Evolutionary conservation across 2,888 invertebrate genomes (phyloP).

Genomic region (Nymphalis urticae): DNA sequence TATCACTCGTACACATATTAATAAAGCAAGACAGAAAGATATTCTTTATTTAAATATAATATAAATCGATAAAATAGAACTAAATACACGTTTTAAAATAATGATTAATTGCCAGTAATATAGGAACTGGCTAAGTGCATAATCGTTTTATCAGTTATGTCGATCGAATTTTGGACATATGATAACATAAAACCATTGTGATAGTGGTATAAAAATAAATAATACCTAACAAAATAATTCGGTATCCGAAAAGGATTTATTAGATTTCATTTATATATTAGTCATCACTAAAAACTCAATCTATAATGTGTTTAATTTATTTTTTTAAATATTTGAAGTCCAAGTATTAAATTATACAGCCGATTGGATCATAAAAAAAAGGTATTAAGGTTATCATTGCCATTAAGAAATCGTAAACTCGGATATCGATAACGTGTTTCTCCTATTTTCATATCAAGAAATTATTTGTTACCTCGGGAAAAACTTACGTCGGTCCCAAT

Average conservation of each 20-base stretch:
- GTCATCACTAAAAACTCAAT: not conserved
- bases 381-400: conserved; percentile 37
- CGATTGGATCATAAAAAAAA: conserved; percentile 30
- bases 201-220: too few species aligned
- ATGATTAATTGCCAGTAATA: too few species aligned
- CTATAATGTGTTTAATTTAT: not conserved
- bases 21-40: too few species aligned
- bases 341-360: conserved; percentile 31
- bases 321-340: not conserved
- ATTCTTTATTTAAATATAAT: too few species aligned
- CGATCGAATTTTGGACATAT: conserved; percentile 5
- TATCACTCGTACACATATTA: too few species aligned
- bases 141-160: conserved; percentile 24
- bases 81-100: too few species aligned
- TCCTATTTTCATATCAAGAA: conserved; percentile 30
- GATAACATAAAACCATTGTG: not conserved
- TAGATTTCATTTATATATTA: not conserved
- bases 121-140: conserved; percentile 20
- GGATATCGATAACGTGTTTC: conserved; percentile 30
- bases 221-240: too few species aligned
- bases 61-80: too few species aligned
- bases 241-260: not conserved
- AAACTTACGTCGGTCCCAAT: not conserved
- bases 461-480: conserved; percentile 20
- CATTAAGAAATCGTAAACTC: conserved; percentile 37